These are phyloP conservation scores for Ceratoteleas bidentatus DNA, from an alignment of 1,140 invertebrate species.

Conservation along the genomic window DNA sequence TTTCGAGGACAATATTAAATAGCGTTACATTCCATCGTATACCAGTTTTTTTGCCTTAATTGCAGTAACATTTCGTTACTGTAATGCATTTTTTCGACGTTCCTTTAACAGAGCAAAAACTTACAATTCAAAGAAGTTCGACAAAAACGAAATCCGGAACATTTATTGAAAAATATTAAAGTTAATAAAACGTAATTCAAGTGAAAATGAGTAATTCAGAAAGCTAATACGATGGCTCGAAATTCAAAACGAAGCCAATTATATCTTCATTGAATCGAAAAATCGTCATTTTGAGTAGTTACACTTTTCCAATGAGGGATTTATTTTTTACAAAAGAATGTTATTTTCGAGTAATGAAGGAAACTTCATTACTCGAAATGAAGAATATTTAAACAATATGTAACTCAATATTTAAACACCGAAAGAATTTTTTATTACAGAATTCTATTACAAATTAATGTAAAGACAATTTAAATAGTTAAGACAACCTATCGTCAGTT, in stretches of 20 bases:
- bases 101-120: constrained; percentile 13
- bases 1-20: constrained; percentile 5
- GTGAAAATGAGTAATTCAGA: constrained; percentile 21
- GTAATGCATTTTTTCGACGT: constrained; percentile 21
- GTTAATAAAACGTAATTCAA: constrained; percentile 20
- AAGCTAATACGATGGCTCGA: constrained; percentile 11
- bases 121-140: constrained; percentile 18
- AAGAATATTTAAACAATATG: too few relatives aligned
- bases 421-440: too few relatives aligned
- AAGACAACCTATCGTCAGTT: too few relatives aligned
- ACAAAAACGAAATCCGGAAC: constrained; percentile 13
- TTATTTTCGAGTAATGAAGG: too few relatives aligned
- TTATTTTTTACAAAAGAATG: not conserved
- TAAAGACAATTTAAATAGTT: too few relatives aligned
- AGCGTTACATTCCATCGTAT: constrained; percentile 1
- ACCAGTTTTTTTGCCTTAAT: constrained; percentile 17
- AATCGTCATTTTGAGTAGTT: not conserved
- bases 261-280: not conserved
- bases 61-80: constrained; percentile 7
- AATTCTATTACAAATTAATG: too few relatives aligned
- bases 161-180: constrained; percentile 26
- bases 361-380: too few relatives aligned
- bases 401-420: too few relatives aligned
- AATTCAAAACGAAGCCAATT: constrained; percentile 9
- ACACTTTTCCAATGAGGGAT: not conserved